Evolutionary conservation across 2,113 vertebrate species (phyloP), one percentile per base, ranked within the genome.

Genomic region (Phasianus colchicus): DNA sequence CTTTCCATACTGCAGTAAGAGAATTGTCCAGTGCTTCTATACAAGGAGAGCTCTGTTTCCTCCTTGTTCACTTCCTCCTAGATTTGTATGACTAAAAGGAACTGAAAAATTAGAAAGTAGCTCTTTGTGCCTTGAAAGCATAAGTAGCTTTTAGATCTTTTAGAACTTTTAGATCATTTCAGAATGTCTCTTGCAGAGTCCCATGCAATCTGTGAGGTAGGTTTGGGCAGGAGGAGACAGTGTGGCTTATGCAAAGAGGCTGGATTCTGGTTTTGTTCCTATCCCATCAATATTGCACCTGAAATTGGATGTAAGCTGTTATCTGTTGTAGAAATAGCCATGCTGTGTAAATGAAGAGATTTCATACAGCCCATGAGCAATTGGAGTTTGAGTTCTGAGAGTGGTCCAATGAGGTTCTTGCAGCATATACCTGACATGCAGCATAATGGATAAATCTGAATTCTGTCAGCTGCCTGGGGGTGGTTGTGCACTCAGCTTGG

Each of bases 11-110:
- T 0, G 3, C 20, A 42, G 42, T 24, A 45, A 77, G 71, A 84
- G 19, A 55, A 30, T 40, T 91, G 79, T 89, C 83, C 38, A 83
- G 40, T 48, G 77, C 55, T 48, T 88, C 7, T 89, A 24, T 73
- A 86, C 36, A 63, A 13, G 92, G 47, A 43, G 36, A 22, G 52
- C 73, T 87, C 48, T 67, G 29, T 92, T 91, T 85, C 67, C 67
- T 71, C 84, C 71, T 87, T 30, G 87, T 85, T 85, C 79, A 38
- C 38, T 96, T 90, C 81, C 74, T 73, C 43, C 27, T 40, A 78
- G n/a, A 16, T 71, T 15, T 50, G 13, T 64, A 42, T 91, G 48
- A 42, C 58, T 88, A 42, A 86, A 81, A 57, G 71, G 65, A 92
- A 90, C 34, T 36, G 70, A 92, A 85, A 95, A 90, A 86, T 91